Evolutionary conservation across 2,888 invertebrate species (phyloP), one percentile per base, ranked within the genome.

Genomic region (Drosophila borborema): DNA sequence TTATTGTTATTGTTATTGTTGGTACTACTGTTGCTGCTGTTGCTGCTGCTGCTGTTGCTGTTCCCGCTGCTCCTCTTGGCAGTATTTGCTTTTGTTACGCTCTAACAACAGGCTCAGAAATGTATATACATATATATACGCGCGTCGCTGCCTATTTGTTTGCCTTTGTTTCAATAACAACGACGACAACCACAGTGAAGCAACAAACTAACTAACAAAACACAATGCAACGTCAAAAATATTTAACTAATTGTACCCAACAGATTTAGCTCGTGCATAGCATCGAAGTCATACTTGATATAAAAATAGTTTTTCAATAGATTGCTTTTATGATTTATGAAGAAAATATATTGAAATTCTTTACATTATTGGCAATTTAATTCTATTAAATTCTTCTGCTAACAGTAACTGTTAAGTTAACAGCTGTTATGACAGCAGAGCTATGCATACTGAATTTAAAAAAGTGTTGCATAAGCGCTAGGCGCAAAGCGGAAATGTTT

Each of bases 161-260:
- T 51, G 67, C 64, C 41, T 67, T 80, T 81, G 77, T 77, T 80
- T 76, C 72, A 65, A 48, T 55, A 67, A 58, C 41, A 59, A 40
- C 41, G 41, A 62, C n/a, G 40, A 9, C n/a, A 43, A 10, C 20
- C 43, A 45, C 40, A 49, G 23, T 55, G 36, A 51, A 41, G 14
- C 31, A 55, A 40, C 53, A 74, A 62, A 60, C 38, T 63, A 36
- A 45, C 58, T 28, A 43, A 46, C 45, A 43, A 12, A 40, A 20
- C 14, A 61, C 43, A 65, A 59, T 54, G 67, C 61, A 61, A 49
- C 34, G 46, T 53, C 56, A 43, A 59, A 65, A 45, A 74, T 61
- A 66, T 70, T 55, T 64, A 71, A 71, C 66, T 76, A 80, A 77
- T 77, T 77, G 72, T 66, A 59, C n/a, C 48, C 55, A 34, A 45